Conservation (phyloP, 2,797 vertebrate genomes). For the Poeciliopsis paucimaculata region DNA sequence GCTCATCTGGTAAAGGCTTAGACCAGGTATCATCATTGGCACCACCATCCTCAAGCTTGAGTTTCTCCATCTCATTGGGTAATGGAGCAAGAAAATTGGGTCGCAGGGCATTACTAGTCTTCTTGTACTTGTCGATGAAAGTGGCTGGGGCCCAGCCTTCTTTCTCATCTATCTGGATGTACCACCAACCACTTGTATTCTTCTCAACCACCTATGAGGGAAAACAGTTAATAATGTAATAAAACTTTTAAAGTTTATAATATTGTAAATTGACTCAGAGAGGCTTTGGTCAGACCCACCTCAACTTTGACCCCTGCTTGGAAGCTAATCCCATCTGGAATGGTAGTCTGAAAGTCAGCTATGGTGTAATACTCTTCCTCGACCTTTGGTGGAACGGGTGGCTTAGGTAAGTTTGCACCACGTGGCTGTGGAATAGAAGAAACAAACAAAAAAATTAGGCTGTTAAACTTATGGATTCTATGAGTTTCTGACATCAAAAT, state of each 20-base stretch:
- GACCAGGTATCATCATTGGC: slow-evolving; percentile 81
- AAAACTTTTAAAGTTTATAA: not conserved
- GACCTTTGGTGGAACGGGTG: slow-evolving; percentile 92
- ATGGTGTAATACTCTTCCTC: slow-evolving; percentile 99
- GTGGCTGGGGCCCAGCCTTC: slow-evolving; percentile 98
- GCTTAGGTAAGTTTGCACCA: slow-evolving; percentile 92
- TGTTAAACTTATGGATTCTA: not conserved
- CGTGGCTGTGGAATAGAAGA: slow-evolving; percentile 83
- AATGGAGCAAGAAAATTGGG: slow-evolving; percentile 95
- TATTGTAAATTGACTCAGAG: not conserved
- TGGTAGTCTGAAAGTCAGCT: slow-evolving; percentile 97
- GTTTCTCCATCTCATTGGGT: slow-evolving; percentile 89
- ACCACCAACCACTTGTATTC: slow-evolving; percentile 98
- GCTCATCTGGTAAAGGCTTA: slow-evolving; percentile 92
- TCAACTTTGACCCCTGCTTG: slow-evolving; percentile 97
- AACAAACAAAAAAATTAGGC: not conserved
- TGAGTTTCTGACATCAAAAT: not conserved
- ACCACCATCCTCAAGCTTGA: slow-evolving; percentile 80
- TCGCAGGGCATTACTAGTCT: slow-evolving; percentile 91
- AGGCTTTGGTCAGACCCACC: slow-evolving; percentile 76
- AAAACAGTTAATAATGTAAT: not conserved
- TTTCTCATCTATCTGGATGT: slow-evolving; percentile 98
- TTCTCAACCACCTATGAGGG: slow-evolving; percentile 92
- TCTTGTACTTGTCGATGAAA: slow-evolving; percentile 99
- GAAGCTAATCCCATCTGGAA: slow-evolving; percentile 98